These are phyloP conservation scores for Platerodrilus igneus DNA, from an alignment of 2,888 invertebrate genomes.

Conservation along the genomic window DNA sequence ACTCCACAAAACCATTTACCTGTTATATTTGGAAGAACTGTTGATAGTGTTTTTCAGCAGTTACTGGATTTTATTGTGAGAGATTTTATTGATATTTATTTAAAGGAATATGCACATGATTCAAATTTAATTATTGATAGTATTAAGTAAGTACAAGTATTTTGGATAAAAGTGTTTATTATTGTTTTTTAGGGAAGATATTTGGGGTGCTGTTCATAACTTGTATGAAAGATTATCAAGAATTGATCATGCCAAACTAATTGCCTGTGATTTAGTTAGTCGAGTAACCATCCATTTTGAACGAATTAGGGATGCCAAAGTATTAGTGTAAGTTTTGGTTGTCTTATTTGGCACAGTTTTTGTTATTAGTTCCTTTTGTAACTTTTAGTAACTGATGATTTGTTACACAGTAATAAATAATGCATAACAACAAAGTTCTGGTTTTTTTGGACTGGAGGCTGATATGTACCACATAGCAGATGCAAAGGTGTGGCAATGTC, in stretches of 20 bases:
- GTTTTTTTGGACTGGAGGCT: too few relatives aligned
- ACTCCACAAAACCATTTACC: constrained; percentile 54
- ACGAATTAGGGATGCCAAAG: constrained; percentile 72
- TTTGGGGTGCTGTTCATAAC: constrained; percentile 76
- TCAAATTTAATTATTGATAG: constrained; percentile 48
- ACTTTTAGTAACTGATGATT: constrained; percentile 5
- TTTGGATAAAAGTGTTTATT: background rate
- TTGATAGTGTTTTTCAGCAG: constrained; percentile 79
- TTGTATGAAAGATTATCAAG: constrained; percentile 68
- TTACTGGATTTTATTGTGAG: constrained; percentile 73
- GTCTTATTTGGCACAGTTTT: background rate
- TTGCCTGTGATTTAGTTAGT: constrained; percentile 77
- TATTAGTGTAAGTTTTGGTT: constrained; percentile 62
- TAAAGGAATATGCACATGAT: constrained; percentile 57
- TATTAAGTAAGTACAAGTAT: constrained; percentile 52
- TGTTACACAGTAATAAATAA: constrained; percentile 11
- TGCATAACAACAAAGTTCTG: too few relatives aligned
- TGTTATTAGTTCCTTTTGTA: constrained; percentile 7
- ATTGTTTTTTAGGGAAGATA: constrained; percentile 65
- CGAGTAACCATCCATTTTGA: constrained; percentile 82
- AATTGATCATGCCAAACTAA: constrained; percentile 76
- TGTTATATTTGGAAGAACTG: constrained; percentile 77
- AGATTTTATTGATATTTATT: constrained; percentile 76
- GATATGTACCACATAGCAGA: too few relatives aligned
- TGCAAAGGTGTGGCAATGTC: too few relatives aligned